Evolutionary conservation across 64 coral and sea anemone genomes (phyloP), one percentile per base, ranked within the genome.

Genomic region (Pocillopora verrucosa): DNA sequence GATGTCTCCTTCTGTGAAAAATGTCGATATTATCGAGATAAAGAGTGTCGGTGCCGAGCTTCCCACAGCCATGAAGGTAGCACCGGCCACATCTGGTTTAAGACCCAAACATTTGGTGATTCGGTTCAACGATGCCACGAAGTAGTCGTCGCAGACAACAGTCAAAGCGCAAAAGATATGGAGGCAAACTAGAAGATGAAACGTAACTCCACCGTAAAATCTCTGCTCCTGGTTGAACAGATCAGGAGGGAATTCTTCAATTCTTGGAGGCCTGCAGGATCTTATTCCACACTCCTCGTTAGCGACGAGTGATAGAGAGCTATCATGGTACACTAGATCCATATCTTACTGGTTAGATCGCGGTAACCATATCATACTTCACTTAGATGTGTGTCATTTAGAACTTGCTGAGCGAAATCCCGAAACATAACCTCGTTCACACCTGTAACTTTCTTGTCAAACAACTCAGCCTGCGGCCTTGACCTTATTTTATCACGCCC

Each of bases 1-100:
- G 14, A 97, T 97, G 35, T 97, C 95, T 70, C 95, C 95, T 88
- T 97, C 95, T 5, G 95, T 97, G 60, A 97, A 97, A 86, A 97
- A 97, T 11, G 93, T 97, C 3, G 95, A 97, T 64, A 97, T 94
- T 34, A 97, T 93, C 0, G 95, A 93, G 11, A 97, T 97, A 57
- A 97, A 97, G 13, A 97, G 88, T 11, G 95, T 97, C 2, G 95
- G 95, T 1, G 95, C 95, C 0, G 95, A 97, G 65, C 95, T 97
- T 30, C 95, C 95, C 80, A 97, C 92, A 9, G 95, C 95, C 95
- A 97, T 97, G 20, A 97, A 97, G 1, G 95, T 97, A 4, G 95
- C 95, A 36, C 95, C 95, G 0, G 95, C 95, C 17, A 97, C 95
- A 63, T 97, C 95, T 16, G 95, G 95, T 34, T 97, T 97, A 4